These are phyloP conservation scores for Spermophilus dauricus DNA, from an alignment of 2,113 vertebrate genomes.

Conservation along the genomic window DNA sequence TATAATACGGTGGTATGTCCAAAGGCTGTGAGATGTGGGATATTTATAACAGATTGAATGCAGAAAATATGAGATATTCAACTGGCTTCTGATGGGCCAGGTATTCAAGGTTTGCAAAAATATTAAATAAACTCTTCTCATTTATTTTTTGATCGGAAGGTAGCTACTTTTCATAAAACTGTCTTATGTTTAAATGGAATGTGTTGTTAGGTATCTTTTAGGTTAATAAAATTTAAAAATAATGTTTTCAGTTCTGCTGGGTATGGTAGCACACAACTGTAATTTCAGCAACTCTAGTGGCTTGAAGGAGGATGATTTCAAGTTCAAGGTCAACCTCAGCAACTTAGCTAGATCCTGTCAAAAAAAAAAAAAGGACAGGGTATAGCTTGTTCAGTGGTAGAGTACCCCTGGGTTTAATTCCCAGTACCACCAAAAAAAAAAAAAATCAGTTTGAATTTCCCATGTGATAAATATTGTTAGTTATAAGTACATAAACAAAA, in stretches of 20 bases:
- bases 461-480: background rate
- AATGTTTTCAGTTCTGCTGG: too few species aligned
- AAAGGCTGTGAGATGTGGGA: background rate
- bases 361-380: too few species aligned
- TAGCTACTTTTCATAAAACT: constrained; percentile 21
- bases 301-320: too few species aligned
- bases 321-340: too few species aligned
- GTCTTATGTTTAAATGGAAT: constrained; percentile 17
- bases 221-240: background rate
- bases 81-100: background rate
- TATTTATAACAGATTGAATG: background rate
- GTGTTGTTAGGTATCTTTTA: background rate
- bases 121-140: background rate
- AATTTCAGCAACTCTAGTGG: too few species aligned
- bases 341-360: too few species aligned
- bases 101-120: background rate
- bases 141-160: constrained; percentile 11
- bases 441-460: background rate
- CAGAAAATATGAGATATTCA: background rate
- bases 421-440: background rate
- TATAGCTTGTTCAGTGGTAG: background rate
- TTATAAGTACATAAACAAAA: background rate
- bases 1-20: background rate
- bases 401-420: too few species aligned
- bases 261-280: too few species aligned